phyloP scores from a whole-genome alignment of 2,113 vertebrate species.

The Phrynosoma blainvillii region DNA sequence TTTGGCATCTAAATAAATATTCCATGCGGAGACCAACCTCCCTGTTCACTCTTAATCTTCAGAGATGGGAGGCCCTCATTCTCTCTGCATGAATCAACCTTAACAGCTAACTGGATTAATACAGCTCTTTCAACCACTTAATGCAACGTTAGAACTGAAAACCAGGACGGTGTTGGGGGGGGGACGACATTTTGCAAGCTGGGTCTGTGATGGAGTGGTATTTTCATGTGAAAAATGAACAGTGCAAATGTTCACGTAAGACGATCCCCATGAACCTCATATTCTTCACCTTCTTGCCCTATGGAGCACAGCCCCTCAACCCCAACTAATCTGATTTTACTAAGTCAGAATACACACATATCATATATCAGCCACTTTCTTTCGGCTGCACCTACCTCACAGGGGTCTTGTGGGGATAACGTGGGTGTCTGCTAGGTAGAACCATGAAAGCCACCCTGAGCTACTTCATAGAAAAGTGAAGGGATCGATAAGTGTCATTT shows the following conservation, averaged over 20 bases:
- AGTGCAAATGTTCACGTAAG: neutral
- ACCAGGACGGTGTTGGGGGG: no score
- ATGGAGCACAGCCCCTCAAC: neutral
- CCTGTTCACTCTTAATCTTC: neutral
- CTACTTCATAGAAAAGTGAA: neutral
- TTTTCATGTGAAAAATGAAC: neutral
- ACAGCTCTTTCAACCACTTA: neutral
- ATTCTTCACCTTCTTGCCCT: neutral
- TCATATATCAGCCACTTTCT: neutral
- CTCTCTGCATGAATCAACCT: neutral
- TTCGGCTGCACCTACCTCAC: no score
- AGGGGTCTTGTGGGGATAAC: no score
- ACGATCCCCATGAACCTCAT: neutral
- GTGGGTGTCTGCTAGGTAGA: no score
- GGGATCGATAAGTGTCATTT: neutral
- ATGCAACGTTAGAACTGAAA: neutral
- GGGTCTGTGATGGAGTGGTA: no score
- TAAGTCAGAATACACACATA: constrained; percentile 5
- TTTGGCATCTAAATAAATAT: neutral
- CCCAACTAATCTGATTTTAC: constrained; percentile 11
- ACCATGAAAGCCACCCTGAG: neutral
- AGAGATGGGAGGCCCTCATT: neutral
- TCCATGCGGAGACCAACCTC: no score
- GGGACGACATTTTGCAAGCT: neutral
- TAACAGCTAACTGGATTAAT: neutral